Conservation (phyloP, 2,888 invertebrate species). For the Tuberolachnus salignus region DNA sequence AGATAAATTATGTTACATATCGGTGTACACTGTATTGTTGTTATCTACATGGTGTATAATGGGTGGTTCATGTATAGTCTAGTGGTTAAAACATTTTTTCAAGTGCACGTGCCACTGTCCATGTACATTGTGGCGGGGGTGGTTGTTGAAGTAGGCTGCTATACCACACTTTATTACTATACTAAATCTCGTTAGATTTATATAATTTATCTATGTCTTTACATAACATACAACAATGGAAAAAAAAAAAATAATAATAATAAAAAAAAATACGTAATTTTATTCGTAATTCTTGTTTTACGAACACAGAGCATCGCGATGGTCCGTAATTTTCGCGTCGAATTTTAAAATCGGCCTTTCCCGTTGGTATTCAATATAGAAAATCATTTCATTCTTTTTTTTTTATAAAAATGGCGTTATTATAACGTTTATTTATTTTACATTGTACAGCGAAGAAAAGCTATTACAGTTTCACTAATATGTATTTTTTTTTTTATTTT, state of each 20-base stretch:
- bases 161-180: not conserved
- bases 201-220: not conserved
- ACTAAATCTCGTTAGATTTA: not conserved
- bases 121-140: not conserved
- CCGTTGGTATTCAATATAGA: too few species aligned
- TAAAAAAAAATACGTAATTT: not conserved
- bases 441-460: too few species aligned
- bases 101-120: conserved; percentile 14
- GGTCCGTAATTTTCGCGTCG: too few species aligned
- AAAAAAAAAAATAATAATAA: too few species aligned
- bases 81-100: not conserved
- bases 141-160: not conserved
- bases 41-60: not conserved
- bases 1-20: too few species aligned
- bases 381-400: too few species aligned
- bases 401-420: too few species aligned
- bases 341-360: not conserved
- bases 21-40: too few species aligned
- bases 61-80: not conserved
- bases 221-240: conserved; percentile 1
- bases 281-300: not conserved
- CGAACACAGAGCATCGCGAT: too few species aligned
- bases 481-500: not conserved
- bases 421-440: too few species aligned
- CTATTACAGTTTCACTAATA: too few species aligned